These are phyloP conservation scores for Spea multiplicata DNA, from an alignment of 2,113 vertebrate species.

Conservation along the genomic window DNA sequence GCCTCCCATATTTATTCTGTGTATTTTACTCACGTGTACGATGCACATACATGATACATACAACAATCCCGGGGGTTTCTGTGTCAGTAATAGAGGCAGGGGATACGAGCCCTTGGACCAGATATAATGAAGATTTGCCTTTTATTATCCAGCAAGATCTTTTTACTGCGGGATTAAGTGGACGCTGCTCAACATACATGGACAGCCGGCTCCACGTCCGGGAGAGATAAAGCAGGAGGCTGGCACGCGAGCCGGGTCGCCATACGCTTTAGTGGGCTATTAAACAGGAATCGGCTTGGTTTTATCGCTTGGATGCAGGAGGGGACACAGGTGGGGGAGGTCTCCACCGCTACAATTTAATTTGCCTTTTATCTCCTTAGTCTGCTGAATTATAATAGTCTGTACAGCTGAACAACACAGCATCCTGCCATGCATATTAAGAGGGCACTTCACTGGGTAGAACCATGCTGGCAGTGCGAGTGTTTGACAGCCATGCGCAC, in stretches of 20 bases:
- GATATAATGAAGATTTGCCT: conserved; percentile 7
- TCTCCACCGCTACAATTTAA: conserved; percentile 30
- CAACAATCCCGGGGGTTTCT: no score
- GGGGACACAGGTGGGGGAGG: conserved; percentile 27
- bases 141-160: conserved; percentile 24
- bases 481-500: background rate
- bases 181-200: background rate
- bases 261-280: conserved; percentile 43
- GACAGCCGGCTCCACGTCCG: conserved; percentile 6
- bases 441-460: conserved; percentile 9
- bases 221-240: conserved; percentile 31
- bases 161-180: conserved; percentile 24
- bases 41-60: no score
- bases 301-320: conserved; percentile 37
- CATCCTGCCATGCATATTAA: conserved; percentile 36
- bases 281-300: conserved; percentile 15
- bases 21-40: no score
- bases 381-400: conserved; percentile 39
- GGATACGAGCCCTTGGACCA: background rate
- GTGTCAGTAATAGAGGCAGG: no score
- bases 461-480: background rate
- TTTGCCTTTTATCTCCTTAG: conserved; percentile 44
- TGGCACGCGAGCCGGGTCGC: conserved; percentile 19
- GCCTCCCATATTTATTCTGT: no score
- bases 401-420: conserved; percentile 20